Evolutionary conservation across 2,888 invertebrate species (phyloP).

Genomic region (Aphodius granarius): DNA sequence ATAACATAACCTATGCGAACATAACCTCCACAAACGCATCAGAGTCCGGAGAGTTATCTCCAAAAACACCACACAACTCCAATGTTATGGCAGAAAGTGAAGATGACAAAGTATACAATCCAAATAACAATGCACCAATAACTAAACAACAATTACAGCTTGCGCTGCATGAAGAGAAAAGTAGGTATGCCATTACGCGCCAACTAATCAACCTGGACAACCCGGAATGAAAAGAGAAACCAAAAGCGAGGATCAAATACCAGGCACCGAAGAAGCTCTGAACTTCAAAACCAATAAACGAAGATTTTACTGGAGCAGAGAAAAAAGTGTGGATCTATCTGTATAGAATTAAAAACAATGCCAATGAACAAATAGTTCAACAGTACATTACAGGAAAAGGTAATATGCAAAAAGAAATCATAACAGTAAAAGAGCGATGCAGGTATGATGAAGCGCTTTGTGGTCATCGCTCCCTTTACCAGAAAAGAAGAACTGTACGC

Average conservation of each 20-base stretch:
- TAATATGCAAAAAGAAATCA: not conserved
- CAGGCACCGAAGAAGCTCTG: not conserved
- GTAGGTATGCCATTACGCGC: not conserved
- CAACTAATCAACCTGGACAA: not conserved
- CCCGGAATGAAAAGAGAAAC: not conserved
- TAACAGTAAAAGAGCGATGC: not conserved
- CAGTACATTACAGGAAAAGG: not conserved
- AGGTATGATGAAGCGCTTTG: not conserved
- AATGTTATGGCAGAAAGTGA: not conserved
- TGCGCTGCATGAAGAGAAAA: not conserved
- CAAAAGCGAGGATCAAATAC: not conserved
- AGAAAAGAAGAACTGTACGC: slow-evolving; percentile 36
- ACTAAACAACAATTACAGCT: not conserved
- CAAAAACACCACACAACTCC: not conserved
- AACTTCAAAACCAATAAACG: not conserved
- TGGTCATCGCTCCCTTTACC: not conserved
- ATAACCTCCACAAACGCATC: not conserved
- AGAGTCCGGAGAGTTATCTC: not conserved
- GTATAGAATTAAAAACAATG: not conserved
- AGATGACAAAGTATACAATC: not conserved
- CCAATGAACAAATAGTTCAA: not conserved
- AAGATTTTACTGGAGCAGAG: not conserved
- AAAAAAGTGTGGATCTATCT: not conserved
- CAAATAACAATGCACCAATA: not conserved
- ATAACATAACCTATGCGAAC: not conserved